A percentile compares a stretch with the other conserved stretches of the same genome.
These are phyloP conservation scores for Phoeniculus purpureus DNA, from an alignment of 2,797 vertebrate species.

Conservation along the genomic window DNA sequence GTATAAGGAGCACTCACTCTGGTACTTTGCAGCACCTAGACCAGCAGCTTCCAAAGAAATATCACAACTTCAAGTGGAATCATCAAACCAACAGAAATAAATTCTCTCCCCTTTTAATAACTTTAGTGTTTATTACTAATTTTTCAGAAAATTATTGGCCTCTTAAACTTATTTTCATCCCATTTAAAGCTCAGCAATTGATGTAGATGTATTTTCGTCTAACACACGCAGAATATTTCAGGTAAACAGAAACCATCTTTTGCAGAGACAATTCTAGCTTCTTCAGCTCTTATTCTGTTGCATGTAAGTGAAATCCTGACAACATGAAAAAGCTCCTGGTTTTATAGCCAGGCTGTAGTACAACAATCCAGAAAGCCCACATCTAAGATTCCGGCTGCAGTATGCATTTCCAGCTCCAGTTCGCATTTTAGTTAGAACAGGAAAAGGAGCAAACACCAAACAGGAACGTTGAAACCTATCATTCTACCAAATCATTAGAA, in stretches of 20 bases:
- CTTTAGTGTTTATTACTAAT: not conserved
- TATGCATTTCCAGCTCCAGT: not conserved
- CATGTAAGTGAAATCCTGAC: not conserved
- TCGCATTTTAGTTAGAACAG: not conserved
- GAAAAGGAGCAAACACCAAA: not conserved
- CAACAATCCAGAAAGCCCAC: not conserved
- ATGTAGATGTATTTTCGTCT: not conserved
- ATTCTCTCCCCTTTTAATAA: not conserved
- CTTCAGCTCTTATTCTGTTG: not conserved
- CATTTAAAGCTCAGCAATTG: not conserved
- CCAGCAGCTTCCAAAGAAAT: not conserved
- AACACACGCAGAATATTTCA: not conserved
- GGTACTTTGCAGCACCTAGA: not conserved
- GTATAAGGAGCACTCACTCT: not conserved
- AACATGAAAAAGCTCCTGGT: not conserved
- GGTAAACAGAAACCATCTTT: not conserved
- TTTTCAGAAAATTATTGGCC: not conserved
- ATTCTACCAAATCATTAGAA: not conserved
- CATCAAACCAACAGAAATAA: not conserved
- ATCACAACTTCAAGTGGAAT: not conserved
- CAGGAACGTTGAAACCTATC: not conserved
- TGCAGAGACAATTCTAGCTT: not conserved
- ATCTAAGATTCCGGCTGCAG: not conserved
- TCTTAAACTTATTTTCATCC: not conserved
- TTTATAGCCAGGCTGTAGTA: not conserved